Evolutionary conservation across 2,888 invertebrate genomes (phyloP).

Genomic region (Bombylius discolor): DNA sequence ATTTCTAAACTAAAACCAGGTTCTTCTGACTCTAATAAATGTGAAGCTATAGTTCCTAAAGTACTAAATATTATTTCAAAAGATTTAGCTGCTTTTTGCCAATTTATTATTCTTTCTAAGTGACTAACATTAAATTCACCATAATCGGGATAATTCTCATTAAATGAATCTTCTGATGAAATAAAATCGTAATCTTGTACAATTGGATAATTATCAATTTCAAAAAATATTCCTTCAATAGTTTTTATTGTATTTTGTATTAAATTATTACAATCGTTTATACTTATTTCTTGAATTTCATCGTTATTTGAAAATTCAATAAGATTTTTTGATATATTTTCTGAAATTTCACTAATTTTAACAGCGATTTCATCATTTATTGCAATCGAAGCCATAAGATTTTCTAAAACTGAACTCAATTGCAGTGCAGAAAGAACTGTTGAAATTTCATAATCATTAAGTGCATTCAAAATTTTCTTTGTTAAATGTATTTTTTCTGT

Average conservation of each 20-base stretch:
- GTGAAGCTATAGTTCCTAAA: slow-evolving; percentile 1
- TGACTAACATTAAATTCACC: slow-evolving; percentile 5
- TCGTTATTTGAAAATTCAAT: neutral
- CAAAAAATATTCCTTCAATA: slow-evolving; percentile 3
- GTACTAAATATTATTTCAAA: slow-evolving; percentile 1
- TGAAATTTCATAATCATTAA: too few relatives aligned
- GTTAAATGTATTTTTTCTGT: too few relatives aligned
- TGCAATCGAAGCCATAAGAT: neutral
- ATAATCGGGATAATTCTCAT: slow-evolving; percentile 13
- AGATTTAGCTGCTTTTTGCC: slow-evolving; percentile 3
- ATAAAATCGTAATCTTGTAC: slow-evolving; percentile 1
- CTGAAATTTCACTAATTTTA: neutral
- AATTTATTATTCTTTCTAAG: slow-evolving; percentile 7
- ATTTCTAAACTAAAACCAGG: neutral
- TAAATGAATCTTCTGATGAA: neutral
- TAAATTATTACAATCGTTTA: neutral
- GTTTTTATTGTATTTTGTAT: neutral
- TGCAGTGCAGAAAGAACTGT: too few relatives aligned
- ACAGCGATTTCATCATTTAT: slow-evolving; percentile 1
- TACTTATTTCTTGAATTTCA: slow-evolving; percentile 2
- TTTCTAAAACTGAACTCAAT: too few relatives aligned
- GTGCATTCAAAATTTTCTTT: too few relatives aligned
- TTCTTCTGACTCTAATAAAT: slow-evolving; percentile 4
- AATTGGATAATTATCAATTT: slow-evolving; percentile 4
- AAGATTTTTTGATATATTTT: neutral